Evolutionary conservation across 2,888 invertebrate genomes (phyloP).

Genomic region (Xanthostigma xanthostigma): DNA sequence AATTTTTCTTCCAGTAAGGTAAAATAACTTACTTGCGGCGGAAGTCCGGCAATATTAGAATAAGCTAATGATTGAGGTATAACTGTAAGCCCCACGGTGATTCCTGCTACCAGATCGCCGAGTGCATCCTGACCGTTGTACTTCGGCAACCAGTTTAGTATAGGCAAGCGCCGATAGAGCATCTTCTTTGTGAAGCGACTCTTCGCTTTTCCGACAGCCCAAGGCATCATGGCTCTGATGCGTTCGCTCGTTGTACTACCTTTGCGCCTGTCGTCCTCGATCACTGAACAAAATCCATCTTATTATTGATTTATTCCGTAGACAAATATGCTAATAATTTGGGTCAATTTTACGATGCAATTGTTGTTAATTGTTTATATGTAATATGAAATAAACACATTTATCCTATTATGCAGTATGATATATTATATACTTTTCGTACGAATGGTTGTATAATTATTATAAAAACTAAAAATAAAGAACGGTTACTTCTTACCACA

Average conservation of each 20-base stretch:
- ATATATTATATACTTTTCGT: too few species aligned
- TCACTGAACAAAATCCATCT: conserved; percentile 28
- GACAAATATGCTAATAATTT: too few species aligned
- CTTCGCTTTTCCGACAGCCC: conserved; percentile 30
- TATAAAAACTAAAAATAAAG: too few species aligned
- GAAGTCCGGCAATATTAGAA: conserved; percentile 63
- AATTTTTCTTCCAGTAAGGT: neutral
- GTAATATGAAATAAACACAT: too few species aligned
- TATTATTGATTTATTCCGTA: conserved; percentile 1
- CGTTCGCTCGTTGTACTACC: conserved; percentile 18
- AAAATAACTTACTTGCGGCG: conserved; percentile 40
- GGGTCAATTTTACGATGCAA: too few species aligned
- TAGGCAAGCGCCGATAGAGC: conserved; percentile 57
- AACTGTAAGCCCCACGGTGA: conserved; percentile 85
- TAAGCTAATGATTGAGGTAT: conserved; percentile 83
- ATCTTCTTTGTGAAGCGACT: conserved; percentile 49
- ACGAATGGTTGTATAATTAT: too few species aligned
- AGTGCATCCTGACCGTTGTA: conserved; percentile 58
- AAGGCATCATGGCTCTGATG: conserved; percentile 23
- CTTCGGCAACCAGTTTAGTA: conserved; percentile 61
- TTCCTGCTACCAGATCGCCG: conserved; percentile 79
- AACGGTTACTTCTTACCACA: too few species aligned
- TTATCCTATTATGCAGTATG: too few species aligned
- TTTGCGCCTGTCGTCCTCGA: conserved; percentile 25
- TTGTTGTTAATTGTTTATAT: too few species aligned